These are phyloP conservation scores for Phaenicophaeus curvirostris DNA, from an alignment of 2,797 vertebrate species.

Conservation along the genomic window DNA sequence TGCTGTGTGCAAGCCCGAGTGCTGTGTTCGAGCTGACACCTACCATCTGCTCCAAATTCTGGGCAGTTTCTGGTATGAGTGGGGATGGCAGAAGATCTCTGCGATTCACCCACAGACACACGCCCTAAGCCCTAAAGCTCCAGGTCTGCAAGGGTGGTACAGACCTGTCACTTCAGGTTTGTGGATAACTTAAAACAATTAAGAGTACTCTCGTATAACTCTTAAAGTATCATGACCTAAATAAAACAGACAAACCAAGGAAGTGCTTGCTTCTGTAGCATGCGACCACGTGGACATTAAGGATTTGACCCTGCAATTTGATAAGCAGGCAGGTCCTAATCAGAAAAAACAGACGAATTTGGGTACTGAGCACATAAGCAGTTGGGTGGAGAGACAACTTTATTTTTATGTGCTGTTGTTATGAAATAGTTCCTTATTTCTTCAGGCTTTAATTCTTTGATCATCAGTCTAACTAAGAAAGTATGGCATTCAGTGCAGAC, in stretches of 20 bases:
- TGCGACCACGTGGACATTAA: rapidly evolving
- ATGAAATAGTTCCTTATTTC: background rate
- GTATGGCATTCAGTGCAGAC: background rate
- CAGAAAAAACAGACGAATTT: background rate
- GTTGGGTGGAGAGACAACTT: background rate
- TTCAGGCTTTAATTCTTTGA: background rate
- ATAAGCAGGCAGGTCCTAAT: background rate
- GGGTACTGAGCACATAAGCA: background rate
- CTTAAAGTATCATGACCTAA: background rate
- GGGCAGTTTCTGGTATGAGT: background rate
- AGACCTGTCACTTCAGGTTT: background rate
- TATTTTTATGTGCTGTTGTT: background rate
- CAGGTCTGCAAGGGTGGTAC: background rate
- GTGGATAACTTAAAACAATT: background rate
- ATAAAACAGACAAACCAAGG: background rate
- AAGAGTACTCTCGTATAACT: background rate
- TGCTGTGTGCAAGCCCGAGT: background rate
- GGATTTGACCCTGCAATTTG: background rate
- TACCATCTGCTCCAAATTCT: background rate
- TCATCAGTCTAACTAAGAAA: background rate
- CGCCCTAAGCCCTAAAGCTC: background rate
- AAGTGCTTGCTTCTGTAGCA: background rate
- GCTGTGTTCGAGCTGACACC: background rate
- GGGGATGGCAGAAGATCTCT: rapidly evolving
- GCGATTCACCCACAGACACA: background rate